Conservation (phyloP, 2,888 invertebrate species). For the Cephus rjabovi region DNA sequence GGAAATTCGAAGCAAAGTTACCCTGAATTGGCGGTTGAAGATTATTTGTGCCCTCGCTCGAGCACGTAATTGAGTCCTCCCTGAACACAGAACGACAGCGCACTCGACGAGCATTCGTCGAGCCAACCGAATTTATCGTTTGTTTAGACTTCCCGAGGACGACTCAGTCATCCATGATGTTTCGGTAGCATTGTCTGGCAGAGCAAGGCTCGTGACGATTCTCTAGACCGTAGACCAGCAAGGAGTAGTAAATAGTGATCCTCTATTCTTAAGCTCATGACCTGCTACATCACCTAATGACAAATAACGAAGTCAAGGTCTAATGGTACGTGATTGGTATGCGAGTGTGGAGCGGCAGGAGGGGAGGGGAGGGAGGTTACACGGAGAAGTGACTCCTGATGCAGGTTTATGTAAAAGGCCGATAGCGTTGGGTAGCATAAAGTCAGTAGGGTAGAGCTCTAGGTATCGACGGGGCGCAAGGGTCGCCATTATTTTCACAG, state of each 20-base stretch:
- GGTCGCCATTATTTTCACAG: background rate
- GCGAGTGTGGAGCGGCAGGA: background rate
- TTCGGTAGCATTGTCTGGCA: background rate
- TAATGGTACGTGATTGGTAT: background rate
- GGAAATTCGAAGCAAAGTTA: conserved; percentile 23
- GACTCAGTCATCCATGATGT: background rate
- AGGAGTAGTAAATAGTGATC: background rate
- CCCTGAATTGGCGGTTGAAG: background rate
- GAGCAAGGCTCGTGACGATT: background rate
- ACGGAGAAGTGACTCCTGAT: background rate
- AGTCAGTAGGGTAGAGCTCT: too few species aligned
- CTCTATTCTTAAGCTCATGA: background rate
- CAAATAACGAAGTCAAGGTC: background rate
- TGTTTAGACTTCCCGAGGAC: background rate
- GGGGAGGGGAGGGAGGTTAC: background rate
- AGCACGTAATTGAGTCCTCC: background rate
- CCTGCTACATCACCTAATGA: background rate
- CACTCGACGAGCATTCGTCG: background rate
- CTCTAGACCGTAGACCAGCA: background rate
- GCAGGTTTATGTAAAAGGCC: background rate
- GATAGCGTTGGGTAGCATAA: background rate
- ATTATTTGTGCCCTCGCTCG: background rate
- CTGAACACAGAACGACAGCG: background rate
- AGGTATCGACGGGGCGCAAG: background rate
- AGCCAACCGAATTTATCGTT: background rate